phyloP scores from a whole-genome alignment of 2,797 vertebrate genomes.

The Peromyscus nudipes region DNA sequence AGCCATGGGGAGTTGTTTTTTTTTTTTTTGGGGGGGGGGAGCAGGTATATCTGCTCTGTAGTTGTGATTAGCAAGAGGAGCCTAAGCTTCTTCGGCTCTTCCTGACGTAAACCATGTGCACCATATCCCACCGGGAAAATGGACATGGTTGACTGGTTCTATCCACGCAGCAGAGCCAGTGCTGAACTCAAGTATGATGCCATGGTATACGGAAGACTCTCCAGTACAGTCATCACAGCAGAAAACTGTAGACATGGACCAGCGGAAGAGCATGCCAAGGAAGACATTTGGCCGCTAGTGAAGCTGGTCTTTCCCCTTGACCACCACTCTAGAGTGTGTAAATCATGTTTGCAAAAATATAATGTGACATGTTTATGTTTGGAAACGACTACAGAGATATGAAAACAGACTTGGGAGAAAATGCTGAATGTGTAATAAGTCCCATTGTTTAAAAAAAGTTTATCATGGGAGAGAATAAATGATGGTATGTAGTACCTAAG shows the following conservation, averaged over 20 bases:
- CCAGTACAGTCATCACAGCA: not conserved
- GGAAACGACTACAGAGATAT: conserved; percentile 69
- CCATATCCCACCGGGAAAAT: conserved; percentile 70
- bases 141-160: conserved; percentile 69
- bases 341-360: conserved; percentile 74
- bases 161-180: conserved; percentile 71
- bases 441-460: conserved; percentile 68
- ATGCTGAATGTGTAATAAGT: conserved; percentile 75
- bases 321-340: conserved; percentile 52
- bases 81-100: conserved; percentile 66
- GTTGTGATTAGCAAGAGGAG: conserved; percentile 69
- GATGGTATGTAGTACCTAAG: conserved; percentile 81
- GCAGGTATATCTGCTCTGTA: conserved; percentile 74
- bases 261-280: not conserved
- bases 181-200: conserved; percentile 69
- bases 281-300: conserved; percentile 46
- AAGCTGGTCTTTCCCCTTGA: conserved; percentile 48
- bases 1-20: conserved; percentile 74
- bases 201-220: conserved; percentile 60
- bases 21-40: conserved; percentile 17
- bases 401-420: conserved; percentile 74
- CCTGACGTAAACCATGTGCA: conserved; percentile 70
- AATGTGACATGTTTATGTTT: conserved; percentile 73
- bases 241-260: conserved; percentile 46
- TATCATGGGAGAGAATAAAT: conserved; percentile 80